A percentile compares a stretch with the other conserved stretches of the same genome.
These are phyloP conservation scores for Enteromius anoplus DNA, from an alignment of 2,797 vertebrate genomes.

Conservation along the genomic window DNA sequence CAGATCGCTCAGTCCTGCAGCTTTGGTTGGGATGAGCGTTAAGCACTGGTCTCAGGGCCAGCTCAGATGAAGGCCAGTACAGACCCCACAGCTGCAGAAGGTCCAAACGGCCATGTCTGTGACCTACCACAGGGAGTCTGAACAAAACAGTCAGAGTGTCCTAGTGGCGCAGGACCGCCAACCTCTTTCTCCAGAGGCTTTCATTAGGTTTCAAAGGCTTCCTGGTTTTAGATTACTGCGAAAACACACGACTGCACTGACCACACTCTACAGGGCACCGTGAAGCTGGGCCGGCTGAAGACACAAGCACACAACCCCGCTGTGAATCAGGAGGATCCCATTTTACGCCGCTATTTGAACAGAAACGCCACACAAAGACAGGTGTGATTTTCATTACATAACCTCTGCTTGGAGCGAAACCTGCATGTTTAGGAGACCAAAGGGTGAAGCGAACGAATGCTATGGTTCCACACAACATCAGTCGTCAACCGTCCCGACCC, in stretches of 20 bases:
- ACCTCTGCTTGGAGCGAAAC: slow-evolving; percentile 48
- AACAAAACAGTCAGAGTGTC: slow-evolving; percentile 68
- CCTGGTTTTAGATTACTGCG: slow-evolving; percentile 81
- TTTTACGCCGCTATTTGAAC: slow-evolving; percentile 68
- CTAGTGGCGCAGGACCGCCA: slow-evolving; percentile 74
- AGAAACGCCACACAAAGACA: slow-evolving; percentile 63
- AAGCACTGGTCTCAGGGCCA: not conserved
- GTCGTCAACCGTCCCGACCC: slow-evolving; percentile 20
- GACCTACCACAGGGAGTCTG: slow-evolving; percentile 66
- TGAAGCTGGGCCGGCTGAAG: slow-evolving; percentile 42
- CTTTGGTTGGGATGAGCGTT: not conserved
- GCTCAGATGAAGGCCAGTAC: slow-evolving; percentile 32
- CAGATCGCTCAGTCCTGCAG: not conserved
- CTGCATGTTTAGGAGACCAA: slow-evolving; percentile 34
- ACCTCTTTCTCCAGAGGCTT: slow-evolving; percentile 69
- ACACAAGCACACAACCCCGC: slow-evolving; percentile 72
- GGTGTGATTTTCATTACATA: slow-evolving; percentile 69
- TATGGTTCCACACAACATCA: slow-evolving; percentile 37
- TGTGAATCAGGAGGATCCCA: slow-evolving; percentile 65
- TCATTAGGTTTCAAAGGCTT: slow-evolving; percentile 81
- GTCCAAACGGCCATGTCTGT: slow-evolving; percentile 61
- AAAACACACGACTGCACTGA: slow-evolving; percentile 75
- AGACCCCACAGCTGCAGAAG: slow-evolving; percentile 60
- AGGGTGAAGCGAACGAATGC: slow-evolving; percentile 20
- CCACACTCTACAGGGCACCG: slow-evolving; percentile 64